Evolutionary conservation across 2,113 vertebrate species (phyloP).

Genomic region (Corythornis vintsioides): DNA sequence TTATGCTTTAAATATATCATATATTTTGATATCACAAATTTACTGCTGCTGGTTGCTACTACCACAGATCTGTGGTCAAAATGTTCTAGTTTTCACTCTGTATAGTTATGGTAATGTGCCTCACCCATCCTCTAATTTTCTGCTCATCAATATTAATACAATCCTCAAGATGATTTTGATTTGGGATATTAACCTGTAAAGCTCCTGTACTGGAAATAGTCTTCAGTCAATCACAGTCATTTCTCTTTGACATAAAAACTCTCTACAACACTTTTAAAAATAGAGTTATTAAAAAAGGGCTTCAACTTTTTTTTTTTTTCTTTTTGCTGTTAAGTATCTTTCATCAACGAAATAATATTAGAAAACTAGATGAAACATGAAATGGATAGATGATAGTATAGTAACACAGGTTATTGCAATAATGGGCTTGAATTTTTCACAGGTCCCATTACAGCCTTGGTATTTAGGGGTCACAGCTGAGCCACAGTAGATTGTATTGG

Average conservation of each 20-base stretch:
- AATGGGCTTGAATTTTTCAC: not conserved
- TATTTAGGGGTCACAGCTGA: not conserved
- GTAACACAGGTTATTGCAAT: not conserved
- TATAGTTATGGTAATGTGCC: not conserved
- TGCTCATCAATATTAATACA: not conserved
- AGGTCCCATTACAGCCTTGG: not conserved
- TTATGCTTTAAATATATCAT: not conserved
- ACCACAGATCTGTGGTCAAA: not conserved
- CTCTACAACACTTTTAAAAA: not conserved
- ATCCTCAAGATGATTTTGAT: not conserved
- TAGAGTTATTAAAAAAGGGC: not conserved
- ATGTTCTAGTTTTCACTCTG: not conserved
- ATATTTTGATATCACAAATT: not conserved
- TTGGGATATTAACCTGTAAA: not conserved
- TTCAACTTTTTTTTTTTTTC: not conserved
- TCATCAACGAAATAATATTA: not conserved
- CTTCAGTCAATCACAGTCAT: not conserved
- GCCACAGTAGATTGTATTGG: not conserved
- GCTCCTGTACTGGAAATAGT: not conserved
- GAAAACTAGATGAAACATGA: constrained; percentile 1
- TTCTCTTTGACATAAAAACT: not conserved
- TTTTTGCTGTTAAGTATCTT: not conserved
- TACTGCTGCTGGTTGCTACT: not conserved
- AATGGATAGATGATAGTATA: not conserved
- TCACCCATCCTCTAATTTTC: not conserved